Evolutionary conservation across 2,888 invertebrate species (phyloP).

Genomic region (Nymphalis c-album): DNA sequence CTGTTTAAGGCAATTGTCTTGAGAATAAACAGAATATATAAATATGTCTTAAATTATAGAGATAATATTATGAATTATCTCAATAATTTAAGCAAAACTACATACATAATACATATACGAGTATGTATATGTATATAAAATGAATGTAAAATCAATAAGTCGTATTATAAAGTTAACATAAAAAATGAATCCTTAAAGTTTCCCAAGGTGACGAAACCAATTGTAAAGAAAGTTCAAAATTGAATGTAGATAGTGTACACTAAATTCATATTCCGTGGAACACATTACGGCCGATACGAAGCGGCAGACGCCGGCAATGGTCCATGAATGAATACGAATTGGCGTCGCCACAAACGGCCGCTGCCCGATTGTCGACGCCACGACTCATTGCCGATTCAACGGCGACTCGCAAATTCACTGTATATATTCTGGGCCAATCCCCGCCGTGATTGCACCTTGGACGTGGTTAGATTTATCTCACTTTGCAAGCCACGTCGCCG

Average conservation of each 20-base stretch:
- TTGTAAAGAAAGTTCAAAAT: constrained; percentile 9
- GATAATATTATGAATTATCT: too few species aligned
- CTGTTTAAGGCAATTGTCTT: too few species aligned
- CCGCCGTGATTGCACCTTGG: constrained; percentile 47
- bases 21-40: too few species aligned
- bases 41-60: too few species aligned
- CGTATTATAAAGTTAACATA: background rate
- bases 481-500: constrained; percentile 36
- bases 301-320: constrained; percentile 55
- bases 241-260: constrained; percentile 37
- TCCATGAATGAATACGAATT: constrained; percentile 72
- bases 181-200: background rate
- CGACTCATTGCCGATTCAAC: constrained; percentile 71
- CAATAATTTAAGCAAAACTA: too few species aligned
- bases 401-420: constrained; percentile 61
- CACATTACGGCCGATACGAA: constrained; percentile 49
- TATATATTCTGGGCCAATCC: constrained; percentile 56
- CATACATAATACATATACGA: too few species aligned
- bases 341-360: constrained; percentile 72
- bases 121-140: too few species aligned
- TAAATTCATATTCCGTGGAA: constrained; percentile 63
- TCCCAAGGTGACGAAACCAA: background rate
- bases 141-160: background rate
- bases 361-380: constrained; percentile 73
- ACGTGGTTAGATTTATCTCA: constrained; percentile 45